phyloP scores from a whole-genome alignment of 2,888 invertebrate genomes.

The Xestia xanthographa region DNA sequence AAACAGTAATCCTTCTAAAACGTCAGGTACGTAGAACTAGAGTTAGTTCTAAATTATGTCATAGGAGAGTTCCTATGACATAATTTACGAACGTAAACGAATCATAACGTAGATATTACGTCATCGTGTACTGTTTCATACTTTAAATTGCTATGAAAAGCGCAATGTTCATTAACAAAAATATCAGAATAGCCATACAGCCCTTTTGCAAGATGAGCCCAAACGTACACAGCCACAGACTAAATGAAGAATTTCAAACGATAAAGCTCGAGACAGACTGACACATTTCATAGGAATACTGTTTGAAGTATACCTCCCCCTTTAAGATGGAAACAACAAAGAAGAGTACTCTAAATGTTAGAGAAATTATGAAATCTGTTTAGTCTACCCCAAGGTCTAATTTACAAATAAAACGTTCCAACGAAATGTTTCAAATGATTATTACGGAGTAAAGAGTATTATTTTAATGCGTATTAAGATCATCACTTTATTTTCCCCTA shows the following conservation, averaged over 20 bases:
- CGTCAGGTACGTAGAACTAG: neutral
- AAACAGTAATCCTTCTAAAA: neutral
- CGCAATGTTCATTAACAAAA: neutral
- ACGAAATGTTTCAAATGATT: neutral
- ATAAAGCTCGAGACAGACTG: constrained; percentile 26
- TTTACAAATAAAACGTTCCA: constrained; percentile 26
- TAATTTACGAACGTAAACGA: no score
- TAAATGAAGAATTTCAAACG: neutral
- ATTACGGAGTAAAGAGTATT: neutral
- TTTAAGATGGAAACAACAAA: constrained; percentile 22
- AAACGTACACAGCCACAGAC: neutral
- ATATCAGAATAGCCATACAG: neutral
- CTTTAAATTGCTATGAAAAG: neutral
- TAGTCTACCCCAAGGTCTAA: neutral
- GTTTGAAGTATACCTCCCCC: constrained; percentile 35
- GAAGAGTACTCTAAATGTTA: neutral
- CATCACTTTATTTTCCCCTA: neutral
- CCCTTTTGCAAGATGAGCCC: neutral
- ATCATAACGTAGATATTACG: neutral
- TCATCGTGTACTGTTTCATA: neutral
- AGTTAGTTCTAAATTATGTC: no score
- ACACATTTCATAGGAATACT: constrained; percentile 16
- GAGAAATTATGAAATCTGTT: constrained; percentile 4
- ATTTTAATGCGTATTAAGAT: neutral
- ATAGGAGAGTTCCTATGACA: no score